phyloP scores from a whole-genome alignment of 2,888 invertebrate genomes.

The Digitonthophagus gazella region DNA sequence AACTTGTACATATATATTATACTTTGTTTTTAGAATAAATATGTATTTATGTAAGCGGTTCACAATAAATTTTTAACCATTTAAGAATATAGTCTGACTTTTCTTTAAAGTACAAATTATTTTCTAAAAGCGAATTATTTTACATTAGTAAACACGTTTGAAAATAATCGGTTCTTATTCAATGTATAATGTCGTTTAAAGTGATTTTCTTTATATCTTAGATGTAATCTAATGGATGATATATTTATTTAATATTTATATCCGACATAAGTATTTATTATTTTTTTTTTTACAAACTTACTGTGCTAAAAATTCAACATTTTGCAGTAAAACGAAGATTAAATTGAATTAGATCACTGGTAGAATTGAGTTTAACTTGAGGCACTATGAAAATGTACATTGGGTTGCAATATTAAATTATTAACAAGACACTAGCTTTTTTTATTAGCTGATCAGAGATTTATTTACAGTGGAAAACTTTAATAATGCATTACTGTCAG shows the following conservation, averaged over 20 bases:
- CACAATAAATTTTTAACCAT: slow-evolving; percentile 29
- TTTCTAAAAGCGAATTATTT: slow-evolving; percentile 2
- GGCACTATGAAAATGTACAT: slow-evolving; percentile 16
- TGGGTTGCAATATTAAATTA: slow-evolving; percentile 1
- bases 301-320: slow-evolving; percentile 1
- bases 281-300: neutral
- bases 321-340: neutral
- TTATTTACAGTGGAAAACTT: neutral
- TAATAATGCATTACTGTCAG: neutral
- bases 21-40: slow-evolving; percentile 26
- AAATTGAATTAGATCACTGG: slow-evolving; percentile 1
- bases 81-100: slow-evolving; percentile 25
- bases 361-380: neutral
- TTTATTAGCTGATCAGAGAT: neutral
- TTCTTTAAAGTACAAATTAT: slow-evolving; percentile 20
- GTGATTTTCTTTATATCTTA: slow-evolving; percentile 9
- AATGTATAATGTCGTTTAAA: neutral
- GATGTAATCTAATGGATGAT: slow-evolving; percentile 6
- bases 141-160: too few species aligned
- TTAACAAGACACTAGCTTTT: neutral
- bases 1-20: neutral
- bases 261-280: slow-evolving; percentile 8
- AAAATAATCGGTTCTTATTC: too few species aligned
- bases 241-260: slow-evolving; percentile 17
- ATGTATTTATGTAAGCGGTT: slow-evolving; percentile 30